phyloP scores from a whole-genome alignment of 92 coral and sea anemone genomes.

The Epizoanthus rinbou region DNA sequence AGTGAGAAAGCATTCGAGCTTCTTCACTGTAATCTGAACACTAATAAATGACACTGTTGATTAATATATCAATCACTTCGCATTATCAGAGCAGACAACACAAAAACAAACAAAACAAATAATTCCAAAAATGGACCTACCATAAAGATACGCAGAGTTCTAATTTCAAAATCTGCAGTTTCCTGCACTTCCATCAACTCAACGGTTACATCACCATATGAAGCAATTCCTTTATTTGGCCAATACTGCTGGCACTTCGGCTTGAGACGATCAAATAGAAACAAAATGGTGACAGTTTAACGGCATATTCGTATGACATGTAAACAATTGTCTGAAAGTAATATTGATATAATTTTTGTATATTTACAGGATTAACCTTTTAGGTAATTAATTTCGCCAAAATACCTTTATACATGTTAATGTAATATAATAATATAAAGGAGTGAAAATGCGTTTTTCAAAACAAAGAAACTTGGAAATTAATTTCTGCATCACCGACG shows the following conservation, averaged over 20 bases:
- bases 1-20: neutral
- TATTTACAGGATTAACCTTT: too few species aligned
- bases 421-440: too few species aligned
- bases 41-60: neutral
- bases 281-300: neutral
- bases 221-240: constrained; percentile 18
- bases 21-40: neutral
- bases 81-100: neutral
- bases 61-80: neutral
- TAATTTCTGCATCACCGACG: too few species aligned
- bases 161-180: constrained; percentile 2
- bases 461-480: too few species aligned
- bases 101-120: too few species aligned
- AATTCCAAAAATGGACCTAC: neutral
- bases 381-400: too few species aligned
- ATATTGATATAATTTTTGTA: too few species aligned
- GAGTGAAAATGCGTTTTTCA: too few species aligned
- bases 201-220: neutral
- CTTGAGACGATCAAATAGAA: neutral
- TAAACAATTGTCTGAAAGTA: too few species aligned
- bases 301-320: too few species aligned
- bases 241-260: constrained; percentile 23
- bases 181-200: constrained; percentile 8
- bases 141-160: neutral
- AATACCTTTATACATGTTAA: too few species aligned